Base-by-base conservation (phyloP, 2,888 invertebrate species). In the Mamestra brassicae region DNA sequence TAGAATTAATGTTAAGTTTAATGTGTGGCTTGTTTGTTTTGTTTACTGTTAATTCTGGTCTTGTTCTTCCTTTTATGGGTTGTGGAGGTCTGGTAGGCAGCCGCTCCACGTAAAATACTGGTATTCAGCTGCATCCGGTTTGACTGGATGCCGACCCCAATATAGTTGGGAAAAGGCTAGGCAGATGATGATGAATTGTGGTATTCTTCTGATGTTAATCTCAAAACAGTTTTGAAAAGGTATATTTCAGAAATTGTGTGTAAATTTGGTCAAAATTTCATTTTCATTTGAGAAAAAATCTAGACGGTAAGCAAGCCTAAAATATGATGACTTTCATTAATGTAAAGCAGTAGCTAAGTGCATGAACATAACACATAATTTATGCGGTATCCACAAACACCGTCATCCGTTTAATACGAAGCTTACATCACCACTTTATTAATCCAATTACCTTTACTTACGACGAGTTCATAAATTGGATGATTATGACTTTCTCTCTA, bases 391-490 rank as follows among this genome's bases (percentile, higher is more conserved):
- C 45, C 62, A 62, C 62, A 62, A 62, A 55, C 45, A 78, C 61
- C 47, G 78, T 45, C 57, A 71, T 63, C 52, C 36, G 47, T 64
- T 50, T 81, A 71, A 83, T 64, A 57, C 60, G 36, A 68, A 72
- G 58, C 67, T 70, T 72, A 84, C 61, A 69, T 61, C 61, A 62
- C 58, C 11, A 34, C 50, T 73, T 78, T 64, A 85, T 74, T 71
- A 81, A 84, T 81, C 81, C 71, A 84, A 74, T 81, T 78, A 84
- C 62, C 42, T 61, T 50, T 38, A 52, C 50, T 50, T 34, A 52
- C 50, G 50, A 11, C 15, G 54, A 58, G 50, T 38, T 68, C 57
- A 65, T 78, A 65, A 83, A 68, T 68, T 55, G 34, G 34, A 60
- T 62, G 60, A 66, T 77, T 77, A 71, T 73, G 60, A 65, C 77